Evolutionary conservation across 1,140 invertebrate species (phyloP), one percentile per base, ranked within the genome.

Genomic region (Drosophila navojoa): DNA sequence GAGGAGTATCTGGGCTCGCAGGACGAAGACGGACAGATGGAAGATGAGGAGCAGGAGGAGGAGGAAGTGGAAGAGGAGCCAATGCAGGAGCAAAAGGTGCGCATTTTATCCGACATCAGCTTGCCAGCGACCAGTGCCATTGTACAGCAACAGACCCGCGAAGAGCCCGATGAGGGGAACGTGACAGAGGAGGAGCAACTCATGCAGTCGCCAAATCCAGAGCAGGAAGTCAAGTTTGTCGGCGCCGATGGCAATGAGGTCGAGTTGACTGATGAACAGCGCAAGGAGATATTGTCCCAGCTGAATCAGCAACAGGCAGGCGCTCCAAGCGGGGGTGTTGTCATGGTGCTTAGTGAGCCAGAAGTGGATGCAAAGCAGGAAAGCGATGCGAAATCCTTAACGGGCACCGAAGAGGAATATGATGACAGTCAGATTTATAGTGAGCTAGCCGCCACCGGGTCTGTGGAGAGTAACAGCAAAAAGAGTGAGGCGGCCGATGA

Each of bases 61-160:
- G 71, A 63, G 4, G 78, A 72, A n/a, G 47, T 47, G 1, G 72
- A 76, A 9, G 58, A 70, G 7, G 57, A 72, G 81, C 22, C 45
- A 45, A 59, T 79, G 25, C 66, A 69, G 6, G 66, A 70, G 5
- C 79, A 75, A 40, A 94, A 94, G 64, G 93, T 94, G 52, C 92
- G 93, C 81, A 91, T 94, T 52, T 71, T 93, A 27, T 92, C 93
- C 16, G 93, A 93, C 79, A 93, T 93, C 55, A 92, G 92, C 60
- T 69, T 92, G 68, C 90, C 91, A 40, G 76, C 81, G 78, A 63
- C 77, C 69, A 78, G 84, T 78, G 74, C 92, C 64, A 73, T 79
- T 53, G 64, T 59, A 19, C 73, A 74, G 57, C 71, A 73, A 16
- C 69, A 75, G 29, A 13, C 58, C 13, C 42, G 90, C 29, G 32